Evolutionary conservation across 1,140 invertebrate genomes (phyloP).

Genomic region (Bombus affinis): DNA sequence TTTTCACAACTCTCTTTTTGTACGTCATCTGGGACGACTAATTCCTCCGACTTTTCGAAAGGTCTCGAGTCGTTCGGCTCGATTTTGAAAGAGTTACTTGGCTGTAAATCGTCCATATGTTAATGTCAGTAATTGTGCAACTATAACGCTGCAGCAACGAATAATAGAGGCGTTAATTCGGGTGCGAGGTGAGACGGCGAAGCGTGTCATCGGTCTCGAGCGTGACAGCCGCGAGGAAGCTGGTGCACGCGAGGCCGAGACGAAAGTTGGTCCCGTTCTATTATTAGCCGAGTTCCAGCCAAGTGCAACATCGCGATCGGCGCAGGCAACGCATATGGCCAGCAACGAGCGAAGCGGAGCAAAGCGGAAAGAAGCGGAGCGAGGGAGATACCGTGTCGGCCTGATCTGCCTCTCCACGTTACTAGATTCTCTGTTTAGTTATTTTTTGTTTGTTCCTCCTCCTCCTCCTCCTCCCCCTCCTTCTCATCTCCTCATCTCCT

Average conservation of each 20-base stretch:
- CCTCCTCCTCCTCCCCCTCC: background rate
- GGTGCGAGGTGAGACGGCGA: background rate
- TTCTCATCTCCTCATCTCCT: too few relatives aligned
- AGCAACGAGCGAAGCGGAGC: conserved; percentile 40
- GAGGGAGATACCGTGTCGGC: background rate
- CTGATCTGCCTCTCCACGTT: conserved; percentile 14
- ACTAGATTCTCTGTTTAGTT: conserved; percentile 3
- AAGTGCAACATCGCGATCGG: conserved; percentile 52
- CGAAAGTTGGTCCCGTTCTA: conserved; percentile 59
- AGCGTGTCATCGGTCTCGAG: conserved; percentile 38
- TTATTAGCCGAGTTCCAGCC: conserved; percentile 57
- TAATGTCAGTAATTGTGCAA: too few relatives aligned
- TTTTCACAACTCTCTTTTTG: too few relatives aligned
- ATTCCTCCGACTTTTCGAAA: too few relatives aligned
- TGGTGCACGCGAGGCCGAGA: conserved; percentile 41
- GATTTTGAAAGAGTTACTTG: too few relatives aligned
- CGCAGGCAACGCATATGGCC: conserved; percentile 47
- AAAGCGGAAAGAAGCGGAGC: conserved; percentile 7
- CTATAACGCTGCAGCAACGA: too few relatives aligned
- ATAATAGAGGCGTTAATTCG: background rate
- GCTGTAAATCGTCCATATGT: too few relatives aligned
- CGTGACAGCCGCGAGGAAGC: conserved; percentile 38
- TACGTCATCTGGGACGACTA: too few relatives aligned
- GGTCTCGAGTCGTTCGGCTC: too few relatives aligned
- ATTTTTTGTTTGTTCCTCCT: background rate